Evolutionary conservation across 2,888 invertebrate species (phyloP).

Genomic region (Megaustenia siamemsis): DNA sequence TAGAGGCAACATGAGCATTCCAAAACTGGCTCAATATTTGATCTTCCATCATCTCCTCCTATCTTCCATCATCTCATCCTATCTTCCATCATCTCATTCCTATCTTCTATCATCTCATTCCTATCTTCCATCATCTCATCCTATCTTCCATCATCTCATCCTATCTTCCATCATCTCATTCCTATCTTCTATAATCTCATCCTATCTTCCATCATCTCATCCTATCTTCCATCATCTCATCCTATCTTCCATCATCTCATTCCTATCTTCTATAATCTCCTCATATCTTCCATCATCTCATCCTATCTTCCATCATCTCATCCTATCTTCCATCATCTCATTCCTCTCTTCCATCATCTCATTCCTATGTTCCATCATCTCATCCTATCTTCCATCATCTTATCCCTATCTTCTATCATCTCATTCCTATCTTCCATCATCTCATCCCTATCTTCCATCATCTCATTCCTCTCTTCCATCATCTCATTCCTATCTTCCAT

Average conservation of each 20-base stretch:
- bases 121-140: background rate
- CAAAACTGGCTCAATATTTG: too few species aligned
- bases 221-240: too few species aligned
- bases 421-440: background rate
- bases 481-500: background rate
- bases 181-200: background rate
- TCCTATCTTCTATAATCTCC: background rate
- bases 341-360: background rate
- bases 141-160: background rate
- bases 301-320: conserved; percentile 5
- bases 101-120: background rate
- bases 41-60: background rate
- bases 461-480: background rate
- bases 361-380: background rate
- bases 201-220: too few species aligned
- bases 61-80: background rate
- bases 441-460: background rate
- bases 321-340: background rate
- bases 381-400: background rate
- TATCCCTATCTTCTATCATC: background rate
- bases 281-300: background rate
- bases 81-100: background rate
- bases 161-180: background rate
- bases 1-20: too few species aligned
- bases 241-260: conserved; percentile 7